Evolutionary conservation across 2,888 invertebrate species (phyloP).

Genomic region (Pseudococcus longispinus): DNA sequence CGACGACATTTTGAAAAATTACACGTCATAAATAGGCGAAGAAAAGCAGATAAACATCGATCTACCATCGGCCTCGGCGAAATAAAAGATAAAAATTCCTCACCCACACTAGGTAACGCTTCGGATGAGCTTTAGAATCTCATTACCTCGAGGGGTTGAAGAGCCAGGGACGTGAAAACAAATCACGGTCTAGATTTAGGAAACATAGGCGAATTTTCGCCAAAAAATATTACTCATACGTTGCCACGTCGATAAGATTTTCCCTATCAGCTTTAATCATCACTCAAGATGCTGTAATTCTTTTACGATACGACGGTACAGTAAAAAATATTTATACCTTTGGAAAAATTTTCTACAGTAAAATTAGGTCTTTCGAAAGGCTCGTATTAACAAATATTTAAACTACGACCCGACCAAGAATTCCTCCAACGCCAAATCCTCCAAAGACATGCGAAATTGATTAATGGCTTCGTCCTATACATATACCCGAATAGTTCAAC

Average conservation of each 20-base stretch:
- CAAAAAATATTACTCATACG: background rate
- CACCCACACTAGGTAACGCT: too few relatives aligned
- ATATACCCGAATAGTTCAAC: background rate
- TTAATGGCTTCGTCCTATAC: background rate
- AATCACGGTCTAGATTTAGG: too few relatives aligned
- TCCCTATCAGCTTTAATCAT: background rate
- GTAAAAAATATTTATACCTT: background rate
- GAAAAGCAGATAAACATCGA: too few relatives aligned
- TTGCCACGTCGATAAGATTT: background rate
- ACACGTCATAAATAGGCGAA: too few relatives aligned
- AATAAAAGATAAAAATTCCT: too few relatives aligned
- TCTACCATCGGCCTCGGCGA: too few relatives aligned
- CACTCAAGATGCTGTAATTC: background rate
- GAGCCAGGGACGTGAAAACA: too few relatives aligned
- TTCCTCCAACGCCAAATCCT: background rate
- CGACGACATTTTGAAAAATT: too few relatives aligned
- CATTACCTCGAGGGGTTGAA: too few relatives aligned
- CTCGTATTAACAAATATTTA: background rate
- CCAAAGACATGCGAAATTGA: background rate
- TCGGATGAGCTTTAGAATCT: too few relatives aligned
- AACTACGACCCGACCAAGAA: background rate
- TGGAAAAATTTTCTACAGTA: background rate
- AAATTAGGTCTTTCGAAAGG: background rate
- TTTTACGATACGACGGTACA: background rate
- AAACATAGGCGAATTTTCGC: background rate